Percentiles rank a stretch among this genome's conserved stretches.
Conservation (phyloP, 2,888 invertebrate species). For the Pseudococcus viburni region DNA sequence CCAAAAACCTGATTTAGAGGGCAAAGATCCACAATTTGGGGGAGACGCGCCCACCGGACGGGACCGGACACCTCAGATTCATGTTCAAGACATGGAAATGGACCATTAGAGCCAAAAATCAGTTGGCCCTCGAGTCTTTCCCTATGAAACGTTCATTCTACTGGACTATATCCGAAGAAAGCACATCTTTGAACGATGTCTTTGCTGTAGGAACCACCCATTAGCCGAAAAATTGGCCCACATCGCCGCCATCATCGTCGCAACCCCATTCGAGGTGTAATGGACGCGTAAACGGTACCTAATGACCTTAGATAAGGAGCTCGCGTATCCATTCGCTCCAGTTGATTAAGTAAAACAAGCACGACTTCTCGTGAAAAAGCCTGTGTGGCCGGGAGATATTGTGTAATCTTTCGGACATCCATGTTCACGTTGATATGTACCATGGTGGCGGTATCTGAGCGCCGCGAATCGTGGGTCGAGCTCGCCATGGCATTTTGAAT, state of each 20-base stretch:
- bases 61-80: no score
- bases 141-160: no score
- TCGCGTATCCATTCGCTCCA: slow-evolving; percentile 8
- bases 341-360: slow-evolving; percentile 48
- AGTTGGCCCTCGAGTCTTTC: no score
- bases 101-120: no score
- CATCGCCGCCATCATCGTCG: not conserved
- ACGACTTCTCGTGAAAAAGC: slow-evolving; percentile 54
- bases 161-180: no score
- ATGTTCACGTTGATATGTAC: slow-evolving; percentile 12
- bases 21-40: no score
- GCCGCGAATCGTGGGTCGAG: not conserved
- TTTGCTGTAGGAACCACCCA: not conserved
- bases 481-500: not conserved
- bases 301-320: slow-evolving; percentile 40
- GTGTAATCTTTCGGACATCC: slow-evolving; percentile 50
- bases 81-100: no score
- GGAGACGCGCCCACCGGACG: no score
- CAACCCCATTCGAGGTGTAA: not conserved
- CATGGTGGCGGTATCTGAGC: not conserved
- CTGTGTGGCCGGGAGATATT: slow-evolving; percentile 32
- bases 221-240: not conserved
- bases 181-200: no score
- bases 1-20: no score
- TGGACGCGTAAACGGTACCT: not conserved